Evolutionary conservation across 2,797 vertebrate genomes (phyloP), one percentile per base, ranked within the genome.

Genomic region (Margarornis squamiger): DNA sequence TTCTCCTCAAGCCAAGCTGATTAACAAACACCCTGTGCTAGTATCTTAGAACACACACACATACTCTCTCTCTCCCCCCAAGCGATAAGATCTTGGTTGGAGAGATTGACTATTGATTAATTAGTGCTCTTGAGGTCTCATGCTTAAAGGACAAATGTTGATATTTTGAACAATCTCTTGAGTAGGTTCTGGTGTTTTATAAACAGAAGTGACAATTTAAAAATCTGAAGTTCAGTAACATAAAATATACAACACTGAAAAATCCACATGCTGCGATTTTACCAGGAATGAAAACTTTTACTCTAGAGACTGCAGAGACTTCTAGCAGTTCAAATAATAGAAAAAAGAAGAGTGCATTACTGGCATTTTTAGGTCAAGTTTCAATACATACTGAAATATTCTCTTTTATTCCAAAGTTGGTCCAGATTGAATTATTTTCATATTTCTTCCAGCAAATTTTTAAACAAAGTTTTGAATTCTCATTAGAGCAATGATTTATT

Each of bases 321-420:
- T 83, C 39, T 93, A 24, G 41, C 51, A 67, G 82, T 84, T 95
- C 93, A 95, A 92, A 92, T 84, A 95, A 93, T 61, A 96, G 66
- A 86, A 94, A 88, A 73, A 95, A 92, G 12, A 81, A 58, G 63
- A 79, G 22, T 67, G 15, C 49, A 89, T 93, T 82, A 71, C 59
- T 93, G 88, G 81, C 91, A 77, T 93, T 96, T 97, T 95, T 94
- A 91, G 95, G 95, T 96, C 92, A 95, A 74, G 54, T 89, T 94
- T 93, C 84, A 81, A 83, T 95, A 77, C 54, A 80, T 91, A 83
- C 72, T 93, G 94, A 94, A 96, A 86, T 93, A 95, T 89, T 93
- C 88, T 87, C 65, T 96, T 92, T 95, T 92, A 88, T 84, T 95
- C 45, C 19, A 46, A 52, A 63, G 26, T 79, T 95, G 58, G 86